A percentile compares a stretch with the other conserved stretches of the same genome.
phyloP scores from a whole-genome alignment of 2,113 vertebrate genomes.

The Eretmochelys imbricata region DNA sequence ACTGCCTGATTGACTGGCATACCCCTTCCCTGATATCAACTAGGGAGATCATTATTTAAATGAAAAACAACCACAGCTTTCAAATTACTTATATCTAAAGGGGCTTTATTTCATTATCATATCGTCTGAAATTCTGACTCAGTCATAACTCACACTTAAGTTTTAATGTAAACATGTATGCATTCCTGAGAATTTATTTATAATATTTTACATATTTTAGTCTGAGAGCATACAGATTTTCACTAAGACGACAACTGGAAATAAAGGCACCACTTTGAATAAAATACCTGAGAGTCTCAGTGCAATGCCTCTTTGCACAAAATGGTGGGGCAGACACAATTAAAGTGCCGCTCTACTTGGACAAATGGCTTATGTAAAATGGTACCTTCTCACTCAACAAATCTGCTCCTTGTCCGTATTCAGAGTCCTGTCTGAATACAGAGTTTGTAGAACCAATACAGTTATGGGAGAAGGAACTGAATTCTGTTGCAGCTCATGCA shows the following conservation, averaged over 20 bases:
- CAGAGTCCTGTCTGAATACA: neutral
- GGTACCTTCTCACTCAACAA: neutral
- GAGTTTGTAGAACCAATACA: neutral
- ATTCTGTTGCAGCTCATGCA: neutral
- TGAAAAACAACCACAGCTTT: constrained; percentile 47
- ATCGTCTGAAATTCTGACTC: constrained; percentile 25
- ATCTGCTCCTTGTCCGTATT: neutral
- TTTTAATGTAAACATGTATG: constrained; percentile 32
- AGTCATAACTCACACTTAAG: constrained; percentile 11
- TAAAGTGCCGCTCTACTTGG: neutral
- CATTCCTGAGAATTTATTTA: constrained; percentile 27
- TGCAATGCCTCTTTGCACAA: neutral
- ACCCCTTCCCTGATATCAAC: constrained; percentile 15
- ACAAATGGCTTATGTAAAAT: neutral
- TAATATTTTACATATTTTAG: constrained; percentile 31
- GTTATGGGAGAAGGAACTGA: neutral
- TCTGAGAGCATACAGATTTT: neutral
- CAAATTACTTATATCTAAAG: constrained; percentile 47
- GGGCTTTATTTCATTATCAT: constrained; percentile 46
- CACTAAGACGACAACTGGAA: neutral
- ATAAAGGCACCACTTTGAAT: neutral
- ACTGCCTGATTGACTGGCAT: neutral
- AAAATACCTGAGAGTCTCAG: neutral
- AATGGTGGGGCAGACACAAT: neutral
- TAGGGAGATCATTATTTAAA: constrained; percentile 53